Percentiles rank a stretch among this genome's conserved stretches.
These are phyloP conservation scores for Limosa lapponica DNA, from an alignment of 2,797 vertebrate genomes.

Conservation along the genomic window DNA sequence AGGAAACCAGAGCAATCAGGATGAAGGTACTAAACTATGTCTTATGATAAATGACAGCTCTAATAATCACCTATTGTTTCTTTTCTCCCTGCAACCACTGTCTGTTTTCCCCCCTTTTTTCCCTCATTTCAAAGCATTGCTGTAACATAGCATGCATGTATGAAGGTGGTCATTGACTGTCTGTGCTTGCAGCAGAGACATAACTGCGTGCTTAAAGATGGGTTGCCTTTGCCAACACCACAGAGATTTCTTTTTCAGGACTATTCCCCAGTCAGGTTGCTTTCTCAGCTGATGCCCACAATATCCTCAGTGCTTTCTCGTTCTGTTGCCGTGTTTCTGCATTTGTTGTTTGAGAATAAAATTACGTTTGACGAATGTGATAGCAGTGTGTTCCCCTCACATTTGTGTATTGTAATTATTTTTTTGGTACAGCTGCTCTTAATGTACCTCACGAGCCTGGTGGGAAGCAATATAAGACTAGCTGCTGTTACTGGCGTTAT, in stretches of 20 bases:
- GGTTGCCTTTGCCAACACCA: not conserved
- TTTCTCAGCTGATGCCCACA: not conserved
- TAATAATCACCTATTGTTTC: not conserved
- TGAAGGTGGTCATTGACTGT: not conserved
- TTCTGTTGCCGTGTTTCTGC: not conserved
- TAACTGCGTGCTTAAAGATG: not conserved
- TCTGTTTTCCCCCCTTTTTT: not conserved
- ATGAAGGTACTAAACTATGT: not conserved
- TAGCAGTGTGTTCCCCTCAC: not conserved
- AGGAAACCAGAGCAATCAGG: not conserved
- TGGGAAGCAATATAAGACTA: slow-evolving; percentile 4
- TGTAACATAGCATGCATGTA: not conserved
- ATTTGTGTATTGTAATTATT: not conserved
- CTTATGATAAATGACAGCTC: not conserved
- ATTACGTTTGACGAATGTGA: not conserved
- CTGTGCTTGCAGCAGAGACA: not conserved
- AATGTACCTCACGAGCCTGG: not conserved
- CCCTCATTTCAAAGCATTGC: fast-evolving
- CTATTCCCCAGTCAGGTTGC: not conserved
- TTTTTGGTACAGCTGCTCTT: not conserved
- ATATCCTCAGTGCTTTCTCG: not conserved
- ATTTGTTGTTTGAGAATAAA: not conserved
- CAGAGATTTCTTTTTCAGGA: not conserved
- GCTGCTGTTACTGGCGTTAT: not conserved
- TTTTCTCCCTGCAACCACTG: not conserved